These are phyloP conservation scores for Hylaea fasciaria DNA, from an alignment of 2,888 invertebrate genomes.

Conservation along the genomic window DNA sequence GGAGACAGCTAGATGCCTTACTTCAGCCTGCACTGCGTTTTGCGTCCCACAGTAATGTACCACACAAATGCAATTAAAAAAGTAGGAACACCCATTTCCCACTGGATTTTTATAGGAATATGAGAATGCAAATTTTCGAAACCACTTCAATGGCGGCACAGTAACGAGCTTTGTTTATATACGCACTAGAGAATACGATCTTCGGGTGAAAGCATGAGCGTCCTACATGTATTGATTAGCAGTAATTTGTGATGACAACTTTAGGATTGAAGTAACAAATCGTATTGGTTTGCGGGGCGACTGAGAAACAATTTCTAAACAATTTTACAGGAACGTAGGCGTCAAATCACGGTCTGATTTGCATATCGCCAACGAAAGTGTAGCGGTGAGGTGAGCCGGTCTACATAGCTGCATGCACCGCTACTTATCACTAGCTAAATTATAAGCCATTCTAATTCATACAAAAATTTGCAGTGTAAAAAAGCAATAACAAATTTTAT, in stretches of 20 bases:
- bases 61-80: conserved; percentile 61
- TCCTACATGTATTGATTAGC: conserved; percentile 30
- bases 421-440: conserved; percentile 43
- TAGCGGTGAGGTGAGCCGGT: conserved; percentile 66
- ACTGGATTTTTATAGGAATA: conserved; percentile 56
- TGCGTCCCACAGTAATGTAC: conserved; percentile 76
- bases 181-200: conserved; percentile 5
- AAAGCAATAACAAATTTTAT: conserved; percentile 31
- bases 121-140: conserved; percentile 13
- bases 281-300: conserved; percentile 54
- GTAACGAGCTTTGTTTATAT: conserved; percentile 12
- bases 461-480: conserved; percentile 36
- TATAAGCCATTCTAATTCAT: conserved; percentile 37
- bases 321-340: conserved; percentile 59
- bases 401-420: conserved; percentile 58
- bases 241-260: conserved; percentile 48
- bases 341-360: conserved; percentile 76
- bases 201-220: conserved; percentile 25
- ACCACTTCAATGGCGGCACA: conserved; percentile 1
- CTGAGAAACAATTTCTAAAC: conserved; percentile 55
- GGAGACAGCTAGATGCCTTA: conserved; percentile 82
- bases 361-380: conserved; percentile 79
- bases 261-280: conserved; percentile 57
- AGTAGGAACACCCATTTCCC: not conserved
- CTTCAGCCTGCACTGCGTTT: conserved; percentile 71